Percentiles rank a stretch among this genome's conserved stretches.
phyloP scores from a whole-genome alignment of 2,797 vertebrate genomes.

The Gephyroberyx darwinii region DNA sequence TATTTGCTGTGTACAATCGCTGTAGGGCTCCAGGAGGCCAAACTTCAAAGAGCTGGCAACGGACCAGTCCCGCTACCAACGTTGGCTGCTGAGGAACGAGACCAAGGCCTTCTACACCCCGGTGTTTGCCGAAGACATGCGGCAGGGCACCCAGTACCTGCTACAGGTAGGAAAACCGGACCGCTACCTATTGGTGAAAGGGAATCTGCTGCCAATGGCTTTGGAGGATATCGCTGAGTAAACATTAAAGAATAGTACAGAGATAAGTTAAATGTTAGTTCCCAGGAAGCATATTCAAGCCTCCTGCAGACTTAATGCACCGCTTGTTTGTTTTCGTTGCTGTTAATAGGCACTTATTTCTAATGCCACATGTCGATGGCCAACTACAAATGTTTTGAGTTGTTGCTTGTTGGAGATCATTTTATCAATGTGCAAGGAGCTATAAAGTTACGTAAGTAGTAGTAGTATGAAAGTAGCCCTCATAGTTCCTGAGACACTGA shows the following conservation, averaged over 20 bases:
- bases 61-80: constrained; percentile 90
- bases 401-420: neutral
- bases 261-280: neutral
- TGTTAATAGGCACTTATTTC: neutral
- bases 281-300: neutral
- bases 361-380: neutral
- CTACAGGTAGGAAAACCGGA: constrained; percentile 86
- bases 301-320: neutral
- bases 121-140: constrained; percentile 93
- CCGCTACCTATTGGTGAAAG: neutral
- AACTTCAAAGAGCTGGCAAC: constrained; percentile 93
- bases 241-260: neutral
- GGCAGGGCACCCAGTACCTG: constrained; percentile 92
- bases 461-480: no score
- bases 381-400: neutral
- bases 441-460: neutral
- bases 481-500: no score
- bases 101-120: constrained; percentile 96
- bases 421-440: neutral
- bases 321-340: neutral
- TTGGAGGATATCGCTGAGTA: neutral
- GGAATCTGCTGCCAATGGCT: neutral
- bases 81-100: constrained; percentile 95
- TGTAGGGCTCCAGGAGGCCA: constrained; percentile 90
- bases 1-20: neutral